Conservation (phyloP, 2,888 invertebrate genomes). For the Philonicus albiceps region DNA sequence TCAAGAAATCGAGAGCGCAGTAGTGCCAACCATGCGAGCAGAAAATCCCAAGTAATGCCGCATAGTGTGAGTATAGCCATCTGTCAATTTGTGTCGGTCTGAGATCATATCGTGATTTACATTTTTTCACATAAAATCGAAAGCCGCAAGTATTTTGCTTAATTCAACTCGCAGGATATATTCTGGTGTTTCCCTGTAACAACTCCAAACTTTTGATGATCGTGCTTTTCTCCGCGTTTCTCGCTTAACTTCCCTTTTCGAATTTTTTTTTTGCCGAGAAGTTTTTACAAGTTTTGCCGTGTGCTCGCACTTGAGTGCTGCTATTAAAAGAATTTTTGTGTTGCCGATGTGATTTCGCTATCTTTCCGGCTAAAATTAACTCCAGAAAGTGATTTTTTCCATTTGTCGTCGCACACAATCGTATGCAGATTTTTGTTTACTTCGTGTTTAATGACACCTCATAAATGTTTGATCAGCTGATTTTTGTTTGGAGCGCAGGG, state of each 20-base stretch:
- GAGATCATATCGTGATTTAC: neutral
- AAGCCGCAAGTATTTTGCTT: neutral
- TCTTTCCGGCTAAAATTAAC: conserved; percentile 13
- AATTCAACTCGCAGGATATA: neutral
- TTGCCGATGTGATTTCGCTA: neutral
- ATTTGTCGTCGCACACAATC: neutral
- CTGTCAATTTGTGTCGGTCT: neutral
- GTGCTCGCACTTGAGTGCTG: neutral
- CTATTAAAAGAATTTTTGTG: conserved; percentile 10
- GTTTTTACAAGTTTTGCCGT: neutral
- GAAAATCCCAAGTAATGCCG: neutral
- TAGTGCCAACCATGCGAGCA: neutral
- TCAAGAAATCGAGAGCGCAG: neutral
- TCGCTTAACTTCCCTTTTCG: neutral
- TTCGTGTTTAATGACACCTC: neutral
- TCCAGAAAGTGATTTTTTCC: conserved; percentile 10
- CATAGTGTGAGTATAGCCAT: neutral
- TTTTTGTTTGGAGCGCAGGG: conserved; percentile 30
- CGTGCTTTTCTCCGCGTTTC: neutral
- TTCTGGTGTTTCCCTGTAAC: neutral
- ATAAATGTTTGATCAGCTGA: conserved; percentile 33
- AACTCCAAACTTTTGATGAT: neutral
- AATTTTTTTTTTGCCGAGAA: neutral
- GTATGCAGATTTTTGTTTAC: conserved; percentile 19
- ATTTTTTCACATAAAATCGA: neutral